Evolutionary conservation across 2,113 vertebrate genomes (phyloP).

Genomic region (Ceyx melanurus): DNA sequence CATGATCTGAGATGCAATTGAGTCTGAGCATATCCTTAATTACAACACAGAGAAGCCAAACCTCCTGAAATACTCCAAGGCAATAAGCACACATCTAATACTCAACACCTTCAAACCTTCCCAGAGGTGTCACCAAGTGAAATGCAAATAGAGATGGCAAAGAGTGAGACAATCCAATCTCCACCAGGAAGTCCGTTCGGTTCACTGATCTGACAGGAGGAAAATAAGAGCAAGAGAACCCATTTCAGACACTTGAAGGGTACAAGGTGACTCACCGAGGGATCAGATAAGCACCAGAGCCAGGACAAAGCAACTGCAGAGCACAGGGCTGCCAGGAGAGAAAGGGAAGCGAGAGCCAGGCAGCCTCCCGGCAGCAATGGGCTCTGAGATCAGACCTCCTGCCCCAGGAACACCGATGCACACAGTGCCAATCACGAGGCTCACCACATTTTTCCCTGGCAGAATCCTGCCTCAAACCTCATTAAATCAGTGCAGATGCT

Average conservation of each 20-base stretch:
- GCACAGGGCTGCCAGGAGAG: neutral
- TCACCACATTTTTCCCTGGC: neutral
- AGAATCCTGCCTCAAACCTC: neutral
- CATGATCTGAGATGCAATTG: neutral
- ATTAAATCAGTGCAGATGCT: neutral
- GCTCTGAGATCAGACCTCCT: neutral
- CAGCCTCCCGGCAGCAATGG: neutral
- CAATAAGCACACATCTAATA: neutral
- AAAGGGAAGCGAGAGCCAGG: neutral
- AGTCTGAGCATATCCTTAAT: neutral
- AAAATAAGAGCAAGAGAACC: neutral
- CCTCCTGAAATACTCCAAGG: neutral
- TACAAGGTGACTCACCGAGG: neutral
- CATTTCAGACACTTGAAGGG: neutral
- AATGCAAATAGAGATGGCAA: neutral
- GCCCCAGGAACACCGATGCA: neutral
- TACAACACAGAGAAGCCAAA: neutral
- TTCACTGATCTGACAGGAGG: neutral
- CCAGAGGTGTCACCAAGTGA: neutral
- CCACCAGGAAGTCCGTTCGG: neutral
- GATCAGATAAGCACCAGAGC: neutral
- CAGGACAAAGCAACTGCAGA: neutral
- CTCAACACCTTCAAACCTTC: neutral
- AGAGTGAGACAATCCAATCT: neutral
- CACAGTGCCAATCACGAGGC: accelerated